Evolutionary conservation across 2,113 vertebrate genomes (phyloP).

Genomic region (Syngnathus scovelli): DNA sequence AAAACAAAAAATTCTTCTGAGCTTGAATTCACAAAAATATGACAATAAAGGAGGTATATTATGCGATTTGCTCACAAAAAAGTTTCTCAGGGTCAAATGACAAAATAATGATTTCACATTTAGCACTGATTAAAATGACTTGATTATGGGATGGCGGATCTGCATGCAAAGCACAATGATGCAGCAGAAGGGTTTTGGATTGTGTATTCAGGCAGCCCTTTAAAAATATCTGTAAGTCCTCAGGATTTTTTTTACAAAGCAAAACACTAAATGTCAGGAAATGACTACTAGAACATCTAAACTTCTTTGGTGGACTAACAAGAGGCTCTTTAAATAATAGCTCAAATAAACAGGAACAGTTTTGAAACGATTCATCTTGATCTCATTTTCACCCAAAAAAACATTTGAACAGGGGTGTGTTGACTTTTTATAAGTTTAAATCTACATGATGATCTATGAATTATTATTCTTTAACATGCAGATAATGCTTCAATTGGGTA

Average conservation of each 20-base stretch:
- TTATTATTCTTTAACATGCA: not conserved
- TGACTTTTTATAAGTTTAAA: not conserved
- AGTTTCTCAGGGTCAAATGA: not conserved
- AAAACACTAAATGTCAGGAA: no score
- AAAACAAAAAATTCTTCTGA: not conserved
- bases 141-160: no score
- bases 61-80: not conserved
- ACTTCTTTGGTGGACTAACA: no score
- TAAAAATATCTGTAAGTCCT: no score
- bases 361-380: no score
- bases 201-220: no score
- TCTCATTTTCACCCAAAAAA: not conserved
- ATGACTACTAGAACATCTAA: no score
- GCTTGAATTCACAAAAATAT: not conserved
- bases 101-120: not conserved
- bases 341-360: not conserved
- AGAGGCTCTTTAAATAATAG: no score
- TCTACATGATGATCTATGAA: not conserved
- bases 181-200: no score
- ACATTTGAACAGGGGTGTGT: not conserved
- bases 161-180: no score
- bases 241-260: no score
- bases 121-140: not conserved
- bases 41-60: not conserved
- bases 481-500: not conserved